These are phyloP conservation scores for Andrena dorsata DNA, from an alignment of 2,888 invertebrate genomes.

Conservation along the genomic window DNA sequence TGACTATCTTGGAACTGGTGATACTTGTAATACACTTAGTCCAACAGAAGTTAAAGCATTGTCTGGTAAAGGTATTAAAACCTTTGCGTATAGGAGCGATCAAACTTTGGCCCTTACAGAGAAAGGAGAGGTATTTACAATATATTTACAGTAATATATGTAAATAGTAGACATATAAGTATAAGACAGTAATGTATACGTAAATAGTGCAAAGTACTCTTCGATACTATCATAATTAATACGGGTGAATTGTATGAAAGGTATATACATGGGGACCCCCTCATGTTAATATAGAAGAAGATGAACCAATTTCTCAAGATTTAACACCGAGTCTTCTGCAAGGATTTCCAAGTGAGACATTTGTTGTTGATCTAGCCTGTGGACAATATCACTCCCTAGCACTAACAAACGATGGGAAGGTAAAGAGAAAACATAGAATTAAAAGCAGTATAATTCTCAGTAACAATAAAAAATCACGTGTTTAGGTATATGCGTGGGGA, in stretches of 20 bases:
- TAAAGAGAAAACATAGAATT: background rate
- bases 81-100: no score
- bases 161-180: no score
- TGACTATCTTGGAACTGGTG: no score
- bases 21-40: no score
- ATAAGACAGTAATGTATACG: no score
- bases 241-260: constrained; percentile 55
- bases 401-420: constrained; percentile 85
- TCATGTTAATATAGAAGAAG: constrained; percentile 80
- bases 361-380: constrained; percentile 86
- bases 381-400: constrained; percentile 88
- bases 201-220: no score
- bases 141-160: no score
- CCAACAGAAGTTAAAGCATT: no score
- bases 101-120: no score
- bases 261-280: constrained; percentile 87
- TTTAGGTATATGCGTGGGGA: constrained; percentile 83
- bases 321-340: constrained; percentile 85
- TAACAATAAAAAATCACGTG: background rate
- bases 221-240: background rate
- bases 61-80: no score
- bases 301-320: no score
- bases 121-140: no score
- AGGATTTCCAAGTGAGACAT: constrained; percentile 84
- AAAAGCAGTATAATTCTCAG: background rate